Conservation (phyloP, 2,797 vertebrate genomes). For the Pseudochirops cupreus region DNA sequence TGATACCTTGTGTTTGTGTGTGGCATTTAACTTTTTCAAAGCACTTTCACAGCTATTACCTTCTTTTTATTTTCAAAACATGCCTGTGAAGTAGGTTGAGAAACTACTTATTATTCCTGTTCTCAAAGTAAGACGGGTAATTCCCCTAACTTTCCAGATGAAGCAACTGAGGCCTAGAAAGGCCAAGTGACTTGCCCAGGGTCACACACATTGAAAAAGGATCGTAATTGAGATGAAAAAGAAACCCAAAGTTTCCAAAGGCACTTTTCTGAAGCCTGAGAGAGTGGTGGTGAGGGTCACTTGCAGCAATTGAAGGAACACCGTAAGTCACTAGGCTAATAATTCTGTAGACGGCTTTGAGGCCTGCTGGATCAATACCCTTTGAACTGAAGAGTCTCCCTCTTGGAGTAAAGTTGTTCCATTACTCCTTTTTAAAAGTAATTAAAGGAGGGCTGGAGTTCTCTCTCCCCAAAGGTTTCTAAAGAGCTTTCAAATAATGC, state of each 20-base stretch:
- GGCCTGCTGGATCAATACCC: background rate
- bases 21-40: constrained; percentile 34
- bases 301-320: background rate
- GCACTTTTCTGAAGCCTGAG: rapidly evolving
- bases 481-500: constrained; percentile 37
- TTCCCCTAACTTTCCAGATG: constrained; percentile 30
- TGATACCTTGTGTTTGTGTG: background rate
- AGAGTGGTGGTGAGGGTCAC: background rate
- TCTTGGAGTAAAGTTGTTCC: background rate
- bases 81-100: background rate
- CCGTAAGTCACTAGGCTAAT: background rate
- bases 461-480: constrained; percentile 3
- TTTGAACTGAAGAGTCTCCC: background rate
- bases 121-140: constrained; percentile 16
- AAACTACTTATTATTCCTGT: background rate
- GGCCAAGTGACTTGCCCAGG: background rate
- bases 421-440: constrained; percentile 9
- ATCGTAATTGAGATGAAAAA: background rate
- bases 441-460: background rate
- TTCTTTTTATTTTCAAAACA: constrained; percentile 2
- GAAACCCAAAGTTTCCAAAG: background rate
- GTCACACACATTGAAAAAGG: background rate
- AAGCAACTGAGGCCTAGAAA: constrained; percentile 23
- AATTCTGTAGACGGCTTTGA: background rate
- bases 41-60: background rate